Conservation (phyloP, 2,888 invertebrate species). For the Terebella lapidaria region DNA sequence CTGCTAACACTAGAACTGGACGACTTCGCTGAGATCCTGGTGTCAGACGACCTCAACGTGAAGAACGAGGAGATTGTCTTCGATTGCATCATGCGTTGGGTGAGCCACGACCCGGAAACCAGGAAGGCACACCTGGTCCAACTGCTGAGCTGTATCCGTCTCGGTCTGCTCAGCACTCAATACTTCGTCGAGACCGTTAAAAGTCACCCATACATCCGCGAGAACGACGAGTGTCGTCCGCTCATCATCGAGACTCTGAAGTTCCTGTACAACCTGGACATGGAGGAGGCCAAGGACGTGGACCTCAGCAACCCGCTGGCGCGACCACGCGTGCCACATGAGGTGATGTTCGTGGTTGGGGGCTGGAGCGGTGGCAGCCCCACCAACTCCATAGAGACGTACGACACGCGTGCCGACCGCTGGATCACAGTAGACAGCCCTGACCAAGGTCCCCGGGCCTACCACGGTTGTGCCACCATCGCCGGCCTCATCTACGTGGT, state of each 20-base stretch:
- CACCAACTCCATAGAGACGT: conserved; percentile 52
- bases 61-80: conserved; percentile 17
- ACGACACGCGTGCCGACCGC: conserved; percentile 60
- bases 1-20: neutral
- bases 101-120: conserved; percentile 51
- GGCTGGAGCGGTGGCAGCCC: conserved; percentile 63
- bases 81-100: conserved; percentile 45
- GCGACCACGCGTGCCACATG: conserved; percentile 61
- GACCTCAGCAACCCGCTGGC: conserved; percentile 56
- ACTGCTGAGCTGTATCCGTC: conserved; percentile 16
- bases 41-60: conserved; percentile 17
- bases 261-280: conserved; percentile 5
- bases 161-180: conserved; percentile 12
- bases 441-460: conserved; percentile 70
- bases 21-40: neutral
- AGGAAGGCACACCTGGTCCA: conserved; percentile 27
- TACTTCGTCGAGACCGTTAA: conserved; percentile 17
- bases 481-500: conserved; percentile 53
- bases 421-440: conserved; percentile 65
- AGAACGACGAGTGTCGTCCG: conserved; percentile 8
- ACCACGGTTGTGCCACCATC: conserved; percentile 64
- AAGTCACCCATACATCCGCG: conserved; percentile 5
- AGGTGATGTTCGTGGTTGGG: conserved; percentile 52
- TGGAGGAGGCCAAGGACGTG: conserved; percentile 6
- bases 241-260: conserved; percentile 14